Conservation (phyloP, 1,140 invertebrate species). For the Musca vetustissima region DNA sequence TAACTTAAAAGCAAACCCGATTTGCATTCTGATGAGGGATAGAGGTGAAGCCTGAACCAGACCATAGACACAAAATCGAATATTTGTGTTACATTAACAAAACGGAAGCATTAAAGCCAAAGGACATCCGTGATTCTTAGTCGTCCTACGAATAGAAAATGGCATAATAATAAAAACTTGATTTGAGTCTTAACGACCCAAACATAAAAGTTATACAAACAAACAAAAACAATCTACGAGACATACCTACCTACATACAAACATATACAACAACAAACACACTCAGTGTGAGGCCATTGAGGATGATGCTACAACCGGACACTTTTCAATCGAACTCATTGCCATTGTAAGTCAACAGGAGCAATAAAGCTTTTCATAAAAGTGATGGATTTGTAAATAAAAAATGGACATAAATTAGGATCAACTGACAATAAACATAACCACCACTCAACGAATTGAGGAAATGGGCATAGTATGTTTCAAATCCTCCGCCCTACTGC, state of each 20-base stretch:
- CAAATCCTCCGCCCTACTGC: no score
- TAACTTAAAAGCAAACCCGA: no score
- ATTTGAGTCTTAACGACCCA: background rate
- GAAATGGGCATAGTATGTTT: no score
- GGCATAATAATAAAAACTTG: constrained; percentile 7
- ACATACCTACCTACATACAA: background rate
- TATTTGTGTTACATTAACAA: background rate
- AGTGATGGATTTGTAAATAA: constrained; percentile 23
- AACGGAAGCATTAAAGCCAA: constrained; percentile 17
- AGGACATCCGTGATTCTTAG: constrained; percentile 19
- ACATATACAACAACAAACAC: no score
- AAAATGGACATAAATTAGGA: constrained; percentile 19
- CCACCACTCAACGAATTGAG: no score
- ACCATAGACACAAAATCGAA: no score
- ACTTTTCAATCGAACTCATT: background rate
- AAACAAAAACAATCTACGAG: background rate
- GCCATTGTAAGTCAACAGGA: background rate
- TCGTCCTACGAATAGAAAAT: background rate
- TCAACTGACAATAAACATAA: background rate
- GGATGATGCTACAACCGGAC: background rate
- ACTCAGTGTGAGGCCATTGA: background rate
- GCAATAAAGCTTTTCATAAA: constrained; percentile 14
- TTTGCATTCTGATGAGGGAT: no score
- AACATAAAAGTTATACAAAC: constrained; percentile 1
- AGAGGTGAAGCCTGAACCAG: no score